Evolutionary conservation across 2,888 invertebrate genomes (phyloP), one percentile per base, ranked within the genome.

Genomic region (Pollenia angustigena): DNA sequence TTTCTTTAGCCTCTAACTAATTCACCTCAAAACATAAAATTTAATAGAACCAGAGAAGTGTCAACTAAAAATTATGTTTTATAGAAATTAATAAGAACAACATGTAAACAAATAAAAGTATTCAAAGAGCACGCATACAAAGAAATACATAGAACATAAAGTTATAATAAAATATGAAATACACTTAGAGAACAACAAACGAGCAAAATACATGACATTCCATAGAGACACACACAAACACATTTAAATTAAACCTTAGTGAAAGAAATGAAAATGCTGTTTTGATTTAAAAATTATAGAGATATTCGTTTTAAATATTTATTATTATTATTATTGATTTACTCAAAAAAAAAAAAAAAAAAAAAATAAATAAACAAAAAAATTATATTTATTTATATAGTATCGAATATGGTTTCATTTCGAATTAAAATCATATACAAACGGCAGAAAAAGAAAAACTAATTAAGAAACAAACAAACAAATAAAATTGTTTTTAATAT

Each of bases 191-290:
- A 54, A 52, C 69, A 69, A 7, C 54, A 52, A 81, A 80, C 82
- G 80, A 85, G 85, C 85, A 85, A 66, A 72, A 68, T 66, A 85
- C 60, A 80, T 14, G 83, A 78, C 72, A 85, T 72, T 71, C 64
- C 66, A 54, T 18, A 80, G 46, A 79, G 10, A 75, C 40, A 78
- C 54, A 75, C n/a, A 74, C 23, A 78, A 23, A 74, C 54, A 71
- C 14, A 74, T 11, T 72, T 10, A 16, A 79, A 82, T 69, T 62
- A 32, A 32, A 79, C 69, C 62, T 56, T 42, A 46, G 48, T 56
- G 58, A 80, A 81, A 71, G 79, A 85, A 85, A 85, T 85, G 80
- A 82, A 87, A 83, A 85, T 85, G 87, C 87, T 82, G 82, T 76
- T 79, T 76, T 44, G 14, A 32, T 52, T 75, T 32, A 44, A 68